Evolutionary conservation across 2,797 vertebrate genomes (phyloP), one percentile per base, ranked within the genome.

Genomic region (Pseudocheirus occidentalis): DNA sequence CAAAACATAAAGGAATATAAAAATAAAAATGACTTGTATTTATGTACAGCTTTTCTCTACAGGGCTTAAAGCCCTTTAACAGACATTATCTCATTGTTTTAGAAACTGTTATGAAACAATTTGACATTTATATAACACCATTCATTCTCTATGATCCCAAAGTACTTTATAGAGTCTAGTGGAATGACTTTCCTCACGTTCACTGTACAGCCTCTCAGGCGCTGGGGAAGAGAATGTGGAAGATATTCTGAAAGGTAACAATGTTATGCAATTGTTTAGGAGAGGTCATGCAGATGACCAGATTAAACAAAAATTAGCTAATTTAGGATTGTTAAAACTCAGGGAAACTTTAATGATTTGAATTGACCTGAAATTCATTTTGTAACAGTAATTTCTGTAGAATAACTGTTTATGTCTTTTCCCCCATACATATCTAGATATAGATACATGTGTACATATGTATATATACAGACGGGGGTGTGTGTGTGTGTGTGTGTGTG

Each of bases 61-160:
- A 89, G 93, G 94, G 92, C 34, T 96, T 97, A 95, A 96, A 94
- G 96, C 94, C 87, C 89, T 97, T 96, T 94, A 96, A 97, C 94
- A 98, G 96, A 97, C 95, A 97, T 97, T 97, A 97, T 98, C 96
- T 97, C 96, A 97, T 94, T 97, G 97, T 96, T 97, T 97, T 96
- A 97, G 95, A 94, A 97, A 96, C 94, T 97, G 96, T 95, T 95
- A 97, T 73, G 96, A 96, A 97, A 95, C 91, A 96, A 94, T 90
- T n/a, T 96, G 97, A 97, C 95, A 97, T 97, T 97, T 97, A 96
- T 94, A 95, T 81, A 94, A 95, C 31, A 97, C 81, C 56, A 95
- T 95, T 97, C 92, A 96, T 94, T 97, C 57, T 96, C 87, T 62
- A 90, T 93, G 95, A 95, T 96, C 95, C 57, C 95, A 91, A 94